A percentile compares a stretch with the other conserved stretches of the same genome.
Conservation (phyloP, 2,797 vertebrate species). For the Sciurus vulgaris region DNA sequence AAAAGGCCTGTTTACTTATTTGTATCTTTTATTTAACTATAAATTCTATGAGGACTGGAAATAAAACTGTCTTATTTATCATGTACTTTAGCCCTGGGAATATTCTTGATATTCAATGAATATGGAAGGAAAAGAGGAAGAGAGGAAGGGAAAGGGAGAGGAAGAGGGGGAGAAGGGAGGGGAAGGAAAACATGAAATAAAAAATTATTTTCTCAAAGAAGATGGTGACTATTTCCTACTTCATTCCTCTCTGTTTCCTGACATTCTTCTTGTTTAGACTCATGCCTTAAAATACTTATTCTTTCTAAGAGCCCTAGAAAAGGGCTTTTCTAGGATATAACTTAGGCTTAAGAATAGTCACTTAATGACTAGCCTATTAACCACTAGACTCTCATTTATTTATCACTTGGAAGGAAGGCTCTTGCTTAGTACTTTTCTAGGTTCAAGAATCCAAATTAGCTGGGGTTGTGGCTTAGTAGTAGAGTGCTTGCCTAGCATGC, state of each 20-base stretch:
- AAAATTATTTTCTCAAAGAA: conserved; percentile 47
- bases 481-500: no score
- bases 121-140: conserved; percentile 1
- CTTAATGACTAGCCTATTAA: background rate
- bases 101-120: conserved; percentile 51
- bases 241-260: conserved; percentile 28
- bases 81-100: conserved; percentile 25
- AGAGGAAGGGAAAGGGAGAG: background rate
- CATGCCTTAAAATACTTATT: conserved; percentile 46
- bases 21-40: conserved; percentile 28
- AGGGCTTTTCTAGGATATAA: background rate
- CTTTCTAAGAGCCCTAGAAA: background rate
- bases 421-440: conserved; percentile 14
- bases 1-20: conserved; percentile 57
- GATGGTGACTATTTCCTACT: background rate
- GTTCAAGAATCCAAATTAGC: background rate
- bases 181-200: background rate
- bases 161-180: no score
- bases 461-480: no score
- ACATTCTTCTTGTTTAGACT: conserved; percentile 17
- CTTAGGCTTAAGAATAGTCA: conserved; percentile 1
- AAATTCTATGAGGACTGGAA: background rate
- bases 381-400: background rate
- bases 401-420: conserved; percentile 44
- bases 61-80: conserved; percentile 59